phyloP scores from a whole-genome alignment of 2,797 vertebrate genomes.

The Lithobates sylvaticus region DNA sequence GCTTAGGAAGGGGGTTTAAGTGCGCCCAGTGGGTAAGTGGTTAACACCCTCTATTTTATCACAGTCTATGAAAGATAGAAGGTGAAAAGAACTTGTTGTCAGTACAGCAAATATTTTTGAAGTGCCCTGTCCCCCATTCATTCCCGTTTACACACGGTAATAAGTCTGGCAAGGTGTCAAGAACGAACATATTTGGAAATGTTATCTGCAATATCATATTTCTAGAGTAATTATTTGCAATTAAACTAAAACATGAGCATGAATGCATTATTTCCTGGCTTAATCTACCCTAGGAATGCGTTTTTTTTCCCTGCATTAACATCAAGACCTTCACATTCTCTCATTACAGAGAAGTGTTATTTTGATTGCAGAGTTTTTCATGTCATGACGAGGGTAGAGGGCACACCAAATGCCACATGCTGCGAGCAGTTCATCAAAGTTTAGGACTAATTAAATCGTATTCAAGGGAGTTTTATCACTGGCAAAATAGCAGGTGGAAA shows the following conservation, averaged over 20 bases:
- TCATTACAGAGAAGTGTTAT: conserved; percentile 31
- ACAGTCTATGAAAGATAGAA: no score
- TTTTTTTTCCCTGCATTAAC: not conserved
- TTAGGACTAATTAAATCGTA: conserved; percentile 42
- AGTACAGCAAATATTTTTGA: no score
- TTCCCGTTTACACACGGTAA: not conserved
- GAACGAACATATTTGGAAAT: conserved; percentile 2
- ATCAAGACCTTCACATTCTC: not conserved
- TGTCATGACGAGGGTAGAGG: conserved; percentile 33
- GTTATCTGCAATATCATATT: conserved; percentile 12
- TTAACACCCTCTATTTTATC: no score
- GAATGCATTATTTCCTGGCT: conserved; percentile 7
- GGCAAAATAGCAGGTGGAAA: not conserved
- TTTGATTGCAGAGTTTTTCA: conserved; percentile 36
- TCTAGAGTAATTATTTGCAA: conserved; percentile 29
- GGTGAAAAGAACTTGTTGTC: no score
- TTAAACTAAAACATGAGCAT: conserved; percentile 23
- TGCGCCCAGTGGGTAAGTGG: no score
- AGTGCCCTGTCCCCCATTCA: no score
- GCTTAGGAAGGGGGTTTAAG: no score
- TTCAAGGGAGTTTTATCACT: conserved; percentile 18
- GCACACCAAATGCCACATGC: conserved; percentile 28
- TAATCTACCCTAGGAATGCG: not conserved
- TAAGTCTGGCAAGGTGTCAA: not conserved
- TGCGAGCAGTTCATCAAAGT: conserved; percentile 32